Evolutionary conservation across 2,797 vertebrate species (phyloP).

Genomic region (Cheirogaleus major): DNA sequence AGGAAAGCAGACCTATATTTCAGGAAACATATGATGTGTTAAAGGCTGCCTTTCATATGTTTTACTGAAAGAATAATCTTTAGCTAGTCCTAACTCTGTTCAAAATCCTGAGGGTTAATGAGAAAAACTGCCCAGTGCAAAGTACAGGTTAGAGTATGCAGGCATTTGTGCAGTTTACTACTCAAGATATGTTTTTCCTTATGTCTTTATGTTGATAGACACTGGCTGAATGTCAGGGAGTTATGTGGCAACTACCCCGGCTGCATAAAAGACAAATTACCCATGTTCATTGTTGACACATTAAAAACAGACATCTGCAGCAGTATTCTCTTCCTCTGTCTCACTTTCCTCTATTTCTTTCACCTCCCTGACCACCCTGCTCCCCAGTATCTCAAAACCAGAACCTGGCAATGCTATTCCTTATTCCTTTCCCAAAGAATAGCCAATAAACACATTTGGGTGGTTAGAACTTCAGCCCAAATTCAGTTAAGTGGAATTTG

Average conservation of each 20-base stretch:
- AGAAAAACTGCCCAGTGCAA: neutral
- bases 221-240: neutral
- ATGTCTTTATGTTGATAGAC: neutral
- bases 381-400: neutral
- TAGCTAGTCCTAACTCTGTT: neutral
- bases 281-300: neutral
- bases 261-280: neutral
- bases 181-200: neutral
- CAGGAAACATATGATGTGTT: neutral
- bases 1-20: neutral
- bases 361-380: neutral
- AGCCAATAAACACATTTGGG: neutral
- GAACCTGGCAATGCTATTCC: neutral
- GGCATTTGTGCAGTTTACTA: neutral
- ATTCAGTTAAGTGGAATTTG: neutral
- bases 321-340: neutral
- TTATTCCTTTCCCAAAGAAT: neutral
- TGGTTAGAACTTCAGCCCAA: neutral
- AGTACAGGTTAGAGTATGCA: neutral
- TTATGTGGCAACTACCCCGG: neutral
- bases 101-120: neutral
- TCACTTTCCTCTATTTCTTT: neutral
- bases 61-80: neutral
- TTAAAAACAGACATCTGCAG: neutral
- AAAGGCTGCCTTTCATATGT: neutral